Percentiles rank a stretch among this genome's conserved stretches.
Evolutionary conservation across 2,113 vertebrate genomes (phyloP).

Genomic region (Taxidea taxus): DNA sequence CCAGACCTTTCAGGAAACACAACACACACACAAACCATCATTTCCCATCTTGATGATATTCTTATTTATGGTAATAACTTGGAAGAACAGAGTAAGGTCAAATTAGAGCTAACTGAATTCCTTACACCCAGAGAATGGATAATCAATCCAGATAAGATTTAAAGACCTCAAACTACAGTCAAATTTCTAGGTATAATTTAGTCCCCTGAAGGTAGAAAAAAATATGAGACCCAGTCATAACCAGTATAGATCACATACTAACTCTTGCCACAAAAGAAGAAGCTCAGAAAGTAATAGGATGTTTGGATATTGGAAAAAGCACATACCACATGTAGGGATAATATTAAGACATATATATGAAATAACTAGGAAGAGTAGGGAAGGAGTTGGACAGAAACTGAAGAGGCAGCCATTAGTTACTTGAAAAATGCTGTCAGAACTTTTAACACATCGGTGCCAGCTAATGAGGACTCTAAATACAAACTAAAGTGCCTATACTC

Average conservation of each 20-base stretch:
- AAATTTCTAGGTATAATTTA: background rate
- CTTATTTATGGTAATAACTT: background rate
- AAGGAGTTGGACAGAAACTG: background rate
- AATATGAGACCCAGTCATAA: background rate
- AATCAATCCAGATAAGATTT: background rate
- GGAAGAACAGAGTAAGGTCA: background rate
- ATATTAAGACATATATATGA: background rate
- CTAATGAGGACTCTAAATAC: background rate
- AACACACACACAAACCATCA: background rate
- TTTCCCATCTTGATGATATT: background rate
- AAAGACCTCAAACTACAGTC: background rate
- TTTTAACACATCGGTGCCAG: background rate
- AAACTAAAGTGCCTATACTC: background rate
- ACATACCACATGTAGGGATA: background rate
- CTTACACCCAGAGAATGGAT: background rate
- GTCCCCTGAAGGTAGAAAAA: background rate
- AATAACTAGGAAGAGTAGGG: background rate
- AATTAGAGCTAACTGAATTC: background rate
- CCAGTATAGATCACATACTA: background rate
- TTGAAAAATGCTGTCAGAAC: background rate
- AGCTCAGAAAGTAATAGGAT: background rate
- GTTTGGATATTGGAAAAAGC: background rate
- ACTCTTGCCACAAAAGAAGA: background rate
- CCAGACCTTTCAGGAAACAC: background rate
- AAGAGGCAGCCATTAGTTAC: background rate